Evolutionary conservation across 1,140 invertebrate genomes (phyloP), one percentile per base, ranked within the genome.

Genomic region (Leptonema lineaticorne): DNA sequence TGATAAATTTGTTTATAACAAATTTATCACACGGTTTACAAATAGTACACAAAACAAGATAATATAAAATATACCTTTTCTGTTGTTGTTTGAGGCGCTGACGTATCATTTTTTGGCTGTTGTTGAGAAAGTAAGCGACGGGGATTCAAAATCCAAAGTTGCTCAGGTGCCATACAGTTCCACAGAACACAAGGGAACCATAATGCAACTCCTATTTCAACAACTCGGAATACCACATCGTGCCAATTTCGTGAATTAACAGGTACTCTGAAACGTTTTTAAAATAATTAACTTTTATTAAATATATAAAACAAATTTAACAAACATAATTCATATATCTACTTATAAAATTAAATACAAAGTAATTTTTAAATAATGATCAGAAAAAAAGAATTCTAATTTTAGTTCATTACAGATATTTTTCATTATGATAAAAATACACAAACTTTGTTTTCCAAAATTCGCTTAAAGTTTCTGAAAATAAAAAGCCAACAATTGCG

Each of bases 101-200:
- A 11, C 5, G 50, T 14, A 41, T 48, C 53, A 27, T 67, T 28
- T 69, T 60, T 29, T 2, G 58, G 69, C 37, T 84, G 81, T 78
- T 85, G 85, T 33, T 78, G 74, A 60, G 90, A 89, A 0, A 95
- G 83, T 70, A 97, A 85, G 76, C 91, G 89, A 65, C 92, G 89
- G 11, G 94, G 95, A 85, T 97, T 97, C 67, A 97, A 81, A 75
- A 96, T 91, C 95, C 94, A 97, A 50, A 96, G 82, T 78, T 94
- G 90, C 75, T 95, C 93, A n/a, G 94, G 94, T 81, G 91, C 91
- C 85, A 94, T 94, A 74, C 92, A 96, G 81, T 97, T 97, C 95
- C 95, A 97, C 26, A 97, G 84, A 63, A 81, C 81, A 82, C 94
- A 96, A 1, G 94, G 94, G 81, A 96, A 96, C 94, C 95, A 97